Percentiles rank a stretch among this genome's conserved stretches.
Conservation (phyloP, 2,888 invertebrate species). For the Gryllus longicercus region DNA sequence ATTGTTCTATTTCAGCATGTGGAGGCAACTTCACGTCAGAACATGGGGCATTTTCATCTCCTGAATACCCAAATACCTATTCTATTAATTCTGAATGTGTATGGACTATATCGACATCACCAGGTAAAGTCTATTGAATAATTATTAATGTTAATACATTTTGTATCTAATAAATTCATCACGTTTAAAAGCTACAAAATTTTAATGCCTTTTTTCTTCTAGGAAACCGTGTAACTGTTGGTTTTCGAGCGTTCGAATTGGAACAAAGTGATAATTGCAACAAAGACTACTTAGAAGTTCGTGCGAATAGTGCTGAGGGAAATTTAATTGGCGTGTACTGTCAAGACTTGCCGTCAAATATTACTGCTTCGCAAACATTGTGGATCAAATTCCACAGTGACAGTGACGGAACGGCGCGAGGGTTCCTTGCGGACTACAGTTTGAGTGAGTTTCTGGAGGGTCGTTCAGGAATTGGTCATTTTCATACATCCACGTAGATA, state of each 20-base stretch:
- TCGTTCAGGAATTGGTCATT: too few species aligned
- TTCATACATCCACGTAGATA: too few species aligned
- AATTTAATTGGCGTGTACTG: constrained; percentile 69
- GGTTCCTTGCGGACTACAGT: constrained; percentile 73
- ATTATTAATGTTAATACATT: background rate
- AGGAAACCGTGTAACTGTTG: constrained; percentile 52
- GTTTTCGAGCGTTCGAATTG: constrained; percentile 66
- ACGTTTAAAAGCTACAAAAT: background rate
- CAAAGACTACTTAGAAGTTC: constrained; percentile 80
- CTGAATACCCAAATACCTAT: constrained; percentile 69
- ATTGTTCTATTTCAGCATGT: constrained; percentile 52
- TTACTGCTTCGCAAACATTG: constrained; percentile 56
- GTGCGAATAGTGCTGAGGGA: constrained; percentile 63
- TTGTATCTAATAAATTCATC: too few species aligned
- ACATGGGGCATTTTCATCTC: constrained; percentile 64
- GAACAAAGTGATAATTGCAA: constrained; percentile 68
- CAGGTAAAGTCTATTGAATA: constrained; percentile 45
- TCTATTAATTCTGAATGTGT: constrained; percentile 67
- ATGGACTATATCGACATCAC: constrained; percentile 66
- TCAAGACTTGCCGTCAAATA: constrained; percentile 62
- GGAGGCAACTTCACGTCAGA: constrained; percentile 61
- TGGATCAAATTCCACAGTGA: constrained; percentile 74
- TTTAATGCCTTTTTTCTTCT: background rate
- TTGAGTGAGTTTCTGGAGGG: constrained; percentile 52
- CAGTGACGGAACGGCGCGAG: constrained; percentile 56